These are phyloP conservation scores for Ceratoteleas bidentatus DNA, from an alignment of 1,140 invertebrate species.

Conservation along the genomic window DNA sequence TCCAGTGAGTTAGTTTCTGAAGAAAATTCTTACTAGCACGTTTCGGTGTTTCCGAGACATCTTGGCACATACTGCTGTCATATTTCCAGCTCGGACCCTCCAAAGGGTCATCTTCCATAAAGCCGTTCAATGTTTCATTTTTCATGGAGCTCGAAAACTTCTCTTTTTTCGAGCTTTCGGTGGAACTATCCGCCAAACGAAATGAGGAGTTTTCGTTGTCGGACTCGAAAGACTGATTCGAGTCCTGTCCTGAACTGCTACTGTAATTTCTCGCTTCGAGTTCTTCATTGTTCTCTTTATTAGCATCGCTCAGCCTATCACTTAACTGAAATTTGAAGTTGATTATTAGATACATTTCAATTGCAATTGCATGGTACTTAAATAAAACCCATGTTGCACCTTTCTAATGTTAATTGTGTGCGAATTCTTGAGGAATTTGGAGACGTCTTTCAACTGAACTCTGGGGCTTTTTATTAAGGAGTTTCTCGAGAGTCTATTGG, in stretches of 20 bases:
- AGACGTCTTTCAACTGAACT: no score
- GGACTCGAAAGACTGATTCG: slow-evolving; percentile 43
- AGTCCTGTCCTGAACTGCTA: slow-evolving; percentile 40
- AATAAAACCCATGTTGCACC: no score
- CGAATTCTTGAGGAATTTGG: no score
- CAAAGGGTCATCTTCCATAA: slow-evolving; percentile 71
- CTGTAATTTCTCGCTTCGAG: slow-evolving; percentile 26
- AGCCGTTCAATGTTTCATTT: slow-evolving; percentile 26
- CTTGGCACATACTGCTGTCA: slow-evolving; percentile 5
- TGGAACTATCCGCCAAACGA: background rate
- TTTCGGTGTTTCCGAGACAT: slow-evolving; percentile 4
- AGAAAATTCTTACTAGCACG: no score
- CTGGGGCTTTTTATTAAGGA: no score
- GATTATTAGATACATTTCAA: no score
- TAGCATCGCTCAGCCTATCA: slow-evolving; percentile 28
- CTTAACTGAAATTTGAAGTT: slow-evolving; percentile 9
- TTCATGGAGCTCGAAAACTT: slow-evolving; percentile 9
- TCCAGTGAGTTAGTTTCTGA: no score
- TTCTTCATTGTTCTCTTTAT: slow-evolving; percentile 29
- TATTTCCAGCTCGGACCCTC: slow-evolving; percentile 79
- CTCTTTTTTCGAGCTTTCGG: background rate
- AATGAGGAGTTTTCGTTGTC: slow-evolving; percentile 15
- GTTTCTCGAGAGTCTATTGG: no score
- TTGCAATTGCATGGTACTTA: no score
- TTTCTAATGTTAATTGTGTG: no score